Percentiles rank a stretch among this genome's conserved stretches.
Evolutionary conservation across 2,113 vertebrate species (phyloP).

Genomic region (Gymnarchus niloticus): DNA sequence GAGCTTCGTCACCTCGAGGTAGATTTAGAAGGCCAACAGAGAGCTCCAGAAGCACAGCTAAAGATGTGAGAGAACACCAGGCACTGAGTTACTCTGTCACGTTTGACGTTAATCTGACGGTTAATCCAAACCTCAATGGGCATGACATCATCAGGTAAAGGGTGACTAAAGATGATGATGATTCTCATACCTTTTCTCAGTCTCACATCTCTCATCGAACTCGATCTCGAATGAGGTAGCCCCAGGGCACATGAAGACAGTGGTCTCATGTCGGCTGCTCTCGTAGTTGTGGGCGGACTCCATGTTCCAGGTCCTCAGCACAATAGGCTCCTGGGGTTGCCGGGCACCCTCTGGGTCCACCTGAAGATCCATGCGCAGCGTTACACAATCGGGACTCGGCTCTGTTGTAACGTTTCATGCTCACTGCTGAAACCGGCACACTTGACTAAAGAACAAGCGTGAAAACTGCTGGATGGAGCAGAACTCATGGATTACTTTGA

Average conservation of each 20-base stretch:
- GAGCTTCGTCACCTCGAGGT: background rate
- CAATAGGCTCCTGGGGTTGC: slow-evolving; percentile 83
- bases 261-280: slow-evolving; percentile 88
- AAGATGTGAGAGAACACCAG: background rate
- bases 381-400: background rate
- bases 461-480: no score
- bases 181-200: slow-evolving; percentile 79
- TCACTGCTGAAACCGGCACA: no score
- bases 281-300: slow-evolving; percentile 95
- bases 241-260: slow-evolving; percentile 85
- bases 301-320: slow-evolving; percentile 83
- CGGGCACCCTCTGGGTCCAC: slow-evolving; percentile 78
- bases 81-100: no score
- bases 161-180: background rate
- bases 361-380: slow-evolving; percentile 57
- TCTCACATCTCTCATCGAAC: slow-evolving; percentile 94
- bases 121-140: no score
- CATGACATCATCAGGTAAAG: no score
- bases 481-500: no score
- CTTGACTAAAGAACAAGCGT: no score
- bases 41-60: no score
- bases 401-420: no score
- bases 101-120: no score
- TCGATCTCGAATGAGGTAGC: slow-evolving; percentile 90
- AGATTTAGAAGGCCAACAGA: no score